Evolutionary conservation across 2,888 invertebrate species (phyloP).

Genomic region (Coremacera marginata): DNA sequence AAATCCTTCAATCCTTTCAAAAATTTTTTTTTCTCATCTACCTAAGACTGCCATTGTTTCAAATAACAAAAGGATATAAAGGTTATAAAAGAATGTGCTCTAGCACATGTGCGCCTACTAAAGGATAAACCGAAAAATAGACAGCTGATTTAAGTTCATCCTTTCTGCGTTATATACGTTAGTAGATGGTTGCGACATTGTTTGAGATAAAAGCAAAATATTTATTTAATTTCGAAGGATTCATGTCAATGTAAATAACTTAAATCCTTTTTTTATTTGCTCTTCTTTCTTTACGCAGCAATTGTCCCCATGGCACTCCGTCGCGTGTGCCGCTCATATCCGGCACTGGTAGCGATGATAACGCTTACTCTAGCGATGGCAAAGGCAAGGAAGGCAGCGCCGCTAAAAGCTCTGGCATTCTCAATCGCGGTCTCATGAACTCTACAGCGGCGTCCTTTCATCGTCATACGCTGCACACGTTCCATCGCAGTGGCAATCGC

Average conservation of each 20-base stretch:
- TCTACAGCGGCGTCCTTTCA: slow-evolving; percentile 60
- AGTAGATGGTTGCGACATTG: background rate
- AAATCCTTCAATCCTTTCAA: too few relatives aligned
- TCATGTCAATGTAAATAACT: background rate
- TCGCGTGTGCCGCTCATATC: slow-evolving; percentile 78
- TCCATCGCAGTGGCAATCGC: slow-evolving; percentile 45
- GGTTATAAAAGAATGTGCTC: background rate
- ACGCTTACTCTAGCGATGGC: background rate
- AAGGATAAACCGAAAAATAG: background rate
- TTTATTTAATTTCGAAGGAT: background rate
- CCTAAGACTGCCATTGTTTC: too few relatives aligned
- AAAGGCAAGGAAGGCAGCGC: slow-evolving; percentile 7
- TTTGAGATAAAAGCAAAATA: background rate
- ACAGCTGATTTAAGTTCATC: background rate
- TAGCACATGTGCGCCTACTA: background rate
- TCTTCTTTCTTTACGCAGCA: slow-evolving; percentile 50
- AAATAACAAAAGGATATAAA: too few relatives aligned
- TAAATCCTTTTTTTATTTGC: background rate
- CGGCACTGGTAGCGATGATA: background rate
- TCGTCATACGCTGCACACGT: slow-evolving; percentile 58
- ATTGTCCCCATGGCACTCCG: slow-evolving; percentile 78
- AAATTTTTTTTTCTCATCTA: too few relatives aligned
- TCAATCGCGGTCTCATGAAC: slow-evolving; percentile 52
- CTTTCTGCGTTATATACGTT: background rate
- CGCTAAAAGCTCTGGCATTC: background rate